A percentile compares a stretch with the other conserved stretches of the same genome.
phyloP scores from a whole-genome alignment of 2,888 invertebrate species.

The Cephus rjabovi region DNA sequence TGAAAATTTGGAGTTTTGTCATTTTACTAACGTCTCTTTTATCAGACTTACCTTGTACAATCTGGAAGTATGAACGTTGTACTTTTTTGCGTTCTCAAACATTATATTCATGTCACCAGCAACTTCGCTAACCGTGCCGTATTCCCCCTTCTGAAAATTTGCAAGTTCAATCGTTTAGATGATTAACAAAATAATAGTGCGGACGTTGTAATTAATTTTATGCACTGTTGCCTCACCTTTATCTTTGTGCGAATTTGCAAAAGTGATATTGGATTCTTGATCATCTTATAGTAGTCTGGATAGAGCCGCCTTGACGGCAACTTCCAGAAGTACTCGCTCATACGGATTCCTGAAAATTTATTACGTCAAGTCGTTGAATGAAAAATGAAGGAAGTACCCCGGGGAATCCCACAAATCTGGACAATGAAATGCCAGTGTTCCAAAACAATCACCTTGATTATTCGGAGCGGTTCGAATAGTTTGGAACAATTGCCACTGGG shows the following conservation, averaged over 20 bases:
- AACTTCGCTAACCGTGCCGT: conserved; percentile 87
- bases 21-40: neutral
- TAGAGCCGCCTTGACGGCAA: conserved; percentile 91
- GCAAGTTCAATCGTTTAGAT: neutral
- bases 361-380: neutral
- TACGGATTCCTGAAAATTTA: conserved; percentile 74
- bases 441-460: conserved; percentile 61
- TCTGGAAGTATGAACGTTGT: conserved; percentile 84
- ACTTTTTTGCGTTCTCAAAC: conserved; percentile 96
- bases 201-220: neutral
- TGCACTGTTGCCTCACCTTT: conserved; percentile 61
- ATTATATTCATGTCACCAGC: conserved; percentile 95
- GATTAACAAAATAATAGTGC: neutral
- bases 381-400: conserved; percentile 6
- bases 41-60: conserved; percentile 77
- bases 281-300: conserved; percentile 97
- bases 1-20: neutral
- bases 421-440: neutral
- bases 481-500: conserved; percentile 92
- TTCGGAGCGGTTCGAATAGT: conserved; percentile 78
- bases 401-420: neutral
- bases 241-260: conserved; percentile 90
- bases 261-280: conserved; percentile 94
- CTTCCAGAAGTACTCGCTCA: conserved; percentile 94
- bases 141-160: conserved; percentile 74